phyloP scores from a whole-genome alignment of 2,797 vertebrate genomes.

The Todus mexicanus region DNA sequence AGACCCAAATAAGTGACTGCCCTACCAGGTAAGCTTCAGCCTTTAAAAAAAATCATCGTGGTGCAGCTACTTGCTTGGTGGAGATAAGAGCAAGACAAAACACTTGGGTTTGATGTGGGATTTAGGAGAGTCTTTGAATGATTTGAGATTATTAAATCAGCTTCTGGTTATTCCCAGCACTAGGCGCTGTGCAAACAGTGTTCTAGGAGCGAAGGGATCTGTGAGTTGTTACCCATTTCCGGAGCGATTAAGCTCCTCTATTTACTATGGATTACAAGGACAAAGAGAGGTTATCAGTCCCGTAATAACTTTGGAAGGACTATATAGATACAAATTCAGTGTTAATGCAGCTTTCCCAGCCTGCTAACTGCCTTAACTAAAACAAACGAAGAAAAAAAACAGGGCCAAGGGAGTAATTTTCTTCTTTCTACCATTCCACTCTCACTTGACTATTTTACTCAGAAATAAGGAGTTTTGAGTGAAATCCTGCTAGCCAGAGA shows the following conservation, averaged over 20 bases:
- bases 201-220: not conserved
- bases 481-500: not conserved
- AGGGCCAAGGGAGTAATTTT: not conserved
- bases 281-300: slow-evolving; percentile 26
- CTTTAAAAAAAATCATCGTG: not conserved
- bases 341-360: not conserved
- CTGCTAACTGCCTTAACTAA: not conserved
- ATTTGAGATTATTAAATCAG: not conserved
- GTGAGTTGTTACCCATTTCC: not conserved
- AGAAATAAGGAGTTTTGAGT: not conserved
- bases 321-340: not conserved
- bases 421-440: not conserved
- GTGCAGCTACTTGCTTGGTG: not conserved
- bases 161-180: not conserved
- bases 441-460: not conserved
- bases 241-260: not conserved
- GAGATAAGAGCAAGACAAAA: not conserved
- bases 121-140: not conserved
- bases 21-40: not conserved
- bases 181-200: not conserved
- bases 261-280: slow-evolving; percentile 23
- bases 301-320: not conserved
- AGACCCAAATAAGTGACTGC: not conserved
- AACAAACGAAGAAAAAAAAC: not conserved
- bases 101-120: not conserved